Percentiles rank a stretch among this genome's conserved stretches.
Evolutionary conservation across 2,888 invertebrate genomes (phyloP).

Genomic region (Camptogramma bilineatum): DNA sequence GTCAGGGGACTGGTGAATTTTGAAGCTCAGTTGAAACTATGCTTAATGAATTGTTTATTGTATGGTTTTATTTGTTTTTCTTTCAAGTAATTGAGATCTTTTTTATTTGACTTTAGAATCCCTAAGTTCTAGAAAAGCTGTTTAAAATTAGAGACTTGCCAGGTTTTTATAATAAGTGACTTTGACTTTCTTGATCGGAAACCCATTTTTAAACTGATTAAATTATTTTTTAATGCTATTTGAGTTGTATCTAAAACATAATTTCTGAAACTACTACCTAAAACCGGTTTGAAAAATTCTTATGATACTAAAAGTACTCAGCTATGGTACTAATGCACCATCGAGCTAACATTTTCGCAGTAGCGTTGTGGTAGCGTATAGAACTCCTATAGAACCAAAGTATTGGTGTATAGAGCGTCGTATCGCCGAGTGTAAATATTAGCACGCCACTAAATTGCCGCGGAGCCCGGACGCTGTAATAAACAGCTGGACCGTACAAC

Average conservation of each 20-base stretch:
- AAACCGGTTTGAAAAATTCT: too few relatives aligned
- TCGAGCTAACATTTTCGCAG: not conserved
- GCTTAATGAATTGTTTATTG: slow-evolving; percentile 34
- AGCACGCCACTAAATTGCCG: slow-evolving; percentile 54
- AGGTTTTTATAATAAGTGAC: too few relatives aligned
- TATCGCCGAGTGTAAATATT: slow-evolving; percentile 52
- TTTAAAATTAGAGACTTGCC: too few relatives aligned
- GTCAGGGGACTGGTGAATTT: slow-evolving; percentile 24
- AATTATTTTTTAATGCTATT: too few relatives aligned
- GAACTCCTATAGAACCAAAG: slow-evolving; percentile 7
- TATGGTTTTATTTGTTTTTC: not conserved
- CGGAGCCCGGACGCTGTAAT: slow-evolving; percentile 41
- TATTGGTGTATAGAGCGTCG: slow-evolving; percentile 29
- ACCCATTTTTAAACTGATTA: too few relatives aligned
- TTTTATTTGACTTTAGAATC: too few relatives aligned
- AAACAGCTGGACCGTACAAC: slow-evolving; percentile 31
- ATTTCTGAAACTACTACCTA: too few relatives aligned
- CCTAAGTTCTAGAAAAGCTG: too few relatives aligned
- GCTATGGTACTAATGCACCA: too few relatives aligned
- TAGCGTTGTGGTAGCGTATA: not conserved
- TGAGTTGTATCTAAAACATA: too few relatives aligned
- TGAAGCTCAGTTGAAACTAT: slow-evolving; percentile 24
- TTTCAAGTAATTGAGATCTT: not conserved
- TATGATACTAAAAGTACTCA: too few relatives aligned
- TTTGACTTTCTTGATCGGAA: too few relatives aligned